Conservation (phyloP, 2,113 vertebrate species). For the Odontophorus gujanensis region DNA sequence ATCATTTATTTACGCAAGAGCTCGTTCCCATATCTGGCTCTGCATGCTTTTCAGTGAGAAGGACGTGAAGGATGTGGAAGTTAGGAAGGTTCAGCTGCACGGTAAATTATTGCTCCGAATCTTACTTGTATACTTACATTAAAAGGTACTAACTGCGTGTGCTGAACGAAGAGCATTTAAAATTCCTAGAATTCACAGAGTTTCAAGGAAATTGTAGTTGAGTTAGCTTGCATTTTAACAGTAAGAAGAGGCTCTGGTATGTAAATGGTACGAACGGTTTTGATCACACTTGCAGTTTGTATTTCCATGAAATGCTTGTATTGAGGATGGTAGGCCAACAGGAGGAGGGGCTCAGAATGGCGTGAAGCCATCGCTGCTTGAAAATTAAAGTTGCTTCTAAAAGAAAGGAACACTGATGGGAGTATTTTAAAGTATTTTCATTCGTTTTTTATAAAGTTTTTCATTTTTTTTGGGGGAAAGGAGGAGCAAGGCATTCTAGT, state of each 20-base stretch:
- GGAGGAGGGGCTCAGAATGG: background rate
- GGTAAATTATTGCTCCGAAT: background rate
- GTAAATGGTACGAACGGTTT: background rate
- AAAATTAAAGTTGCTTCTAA: background rate
- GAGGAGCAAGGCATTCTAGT: background rate
- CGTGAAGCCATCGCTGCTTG: background rate
- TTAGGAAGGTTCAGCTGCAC: background rate
- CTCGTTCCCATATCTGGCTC: background rate
- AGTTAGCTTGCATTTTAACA: background rate
- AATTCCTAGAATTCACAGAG: background rate
- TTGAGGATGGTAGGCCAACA: background rate
- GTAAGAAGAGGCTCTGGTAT: background rate
- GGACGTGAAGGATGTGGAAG: background rate
- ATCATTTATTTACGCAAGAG: background rate
- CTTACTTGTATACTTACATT: background rate
- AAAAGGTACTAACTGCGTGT: background rate
- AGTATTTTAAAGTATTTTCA: slow-evolving; percentile 3
- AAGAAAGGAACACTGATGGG: background rate
- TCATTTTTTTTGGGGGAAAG: background rate
- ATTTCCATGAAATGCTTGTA: background rate
- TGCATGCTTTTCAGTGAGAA: background rate
- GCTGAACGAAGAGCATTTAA: background rate
- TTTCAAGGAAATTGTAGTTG: background rate
- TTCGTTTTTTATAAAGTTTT: slow-evolving; percentile 46
- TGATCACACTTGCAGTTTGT: background rate